Base-by-base conservation (phyloP, 2,888 invertebrate genomes). In the Drosophila vallismaia region DNA sequence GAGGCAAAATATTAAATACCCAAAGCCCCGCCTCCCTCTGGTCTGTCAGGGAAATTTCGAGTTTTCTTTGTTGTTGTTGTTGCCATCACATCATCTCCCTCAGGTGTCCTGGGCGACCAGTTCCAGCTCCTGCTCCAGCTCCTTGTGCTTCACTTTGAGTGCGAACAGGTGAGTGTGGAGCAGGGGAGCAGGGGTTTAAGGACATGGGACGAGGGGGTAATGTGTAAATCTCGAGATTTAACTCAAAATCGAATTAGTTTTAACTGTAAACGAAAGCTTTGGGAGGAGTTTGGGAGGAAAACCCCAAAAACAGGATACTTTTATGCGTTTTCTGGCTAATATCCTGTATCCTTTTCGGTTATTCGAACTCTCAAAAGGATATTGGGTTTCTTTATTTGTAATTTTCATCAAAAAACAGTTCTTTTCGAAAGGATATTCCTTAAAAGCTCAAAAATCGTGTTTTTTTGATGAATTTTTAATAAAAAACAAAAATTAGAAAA, bases 161-260 rank as follows among this genome's bases (percentile, higher is more conserved):
- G 74, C 40, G 64, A 73, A 72, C 69, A 69, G 72, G 68, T 69
- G 48, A 69, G 68, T 60, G 60, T 19, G 19, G 19, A 19, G 19
- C 19, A 1, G 19, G 19, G 19, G 19, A 19, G 19, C 19, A 19
- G 19, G 19, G 19, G 19, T 1, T 19, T 2, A 19, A 19, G 19
- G 19, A 19, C 19, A 19, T 19, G 2, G 2, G 36, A 5, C 19
- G 36, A 5, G 4, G 19, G 6, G 36, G 36, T 1, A 36, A 36
- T 36, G n/a, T n/a, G 12, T n/a, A n/a, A 36, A n/a, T 36, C 36
- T n/a, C 6, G 12, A 36, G 36, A 36, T 36, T 36, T 36, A n/a
- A n/a, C 36, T 5, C 36, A 36, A 36, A 36, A 36, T 36, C 36
- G 36, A 36, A 36, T 36, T 36, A 36, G 36, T 36, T 36, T 36